Base-by-base conservation (phyloP, 2,797 vertebrate genomes). In the Acanthornis magna region DNA sequence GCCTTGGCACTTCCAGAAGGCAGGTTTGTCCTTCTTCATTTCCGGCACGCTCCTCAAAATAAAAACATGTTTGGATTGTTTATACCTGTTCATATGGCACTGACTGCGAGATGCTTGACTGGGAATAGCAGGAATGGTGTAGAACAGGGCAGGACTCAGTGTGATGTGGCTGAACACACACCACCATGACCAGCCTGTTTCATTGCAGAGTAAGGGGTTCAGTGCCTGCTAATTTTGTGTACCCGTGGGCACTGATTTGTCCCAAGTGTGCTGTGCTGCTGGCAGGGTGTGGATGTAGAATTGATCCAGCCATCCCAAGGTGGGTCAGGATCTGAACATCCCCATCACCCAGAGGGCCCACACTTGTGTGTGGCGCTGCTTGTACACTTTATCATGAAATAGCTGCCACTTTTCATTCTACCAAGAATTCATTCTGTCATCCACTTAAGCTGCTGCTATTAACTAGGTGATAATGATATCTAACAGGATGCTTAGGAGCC, bases 21-120 rank as follows among this genome's bases (percentile, higher is more conserved):
- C 26, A 21, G 1, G 0, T 29, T 78, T 82, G 20, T 43, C 17
- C 34, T n/a, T 62, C 54, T 7, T 13, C 5, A 34, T n/a, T 63
- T 42, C 45, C 61, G 51, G 6, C 4, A 7, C 25, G 3, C 9
- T 48, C 5, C 7, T 43, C 6, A 30, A 77, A 81, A 54, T 42
- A 50, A 38, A 54, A 14, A 2, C 40, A 11, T 16, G 2, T 38
- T 67, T 34, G 4, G 10, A 13, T 55, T 23, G 45, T 50, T 65
- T n/a, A 4, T n/a, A 16, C 16, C 0, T 17, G 36, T 60, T 42
- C 16, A 3, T 10, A 11, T 0, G 4, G 13, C 2, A 0, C 62
- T 81, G 4, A 0, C 4, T 68, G 61, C 34, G 67, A 67, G 45
- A 4, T 43, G 34, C 27, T 48, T 40, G 66, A 10, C 29, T 50